Base-by-base conservation (phyloP, 2,797 vertebrate genomes). In the Myioborus miniatus region DNA sequence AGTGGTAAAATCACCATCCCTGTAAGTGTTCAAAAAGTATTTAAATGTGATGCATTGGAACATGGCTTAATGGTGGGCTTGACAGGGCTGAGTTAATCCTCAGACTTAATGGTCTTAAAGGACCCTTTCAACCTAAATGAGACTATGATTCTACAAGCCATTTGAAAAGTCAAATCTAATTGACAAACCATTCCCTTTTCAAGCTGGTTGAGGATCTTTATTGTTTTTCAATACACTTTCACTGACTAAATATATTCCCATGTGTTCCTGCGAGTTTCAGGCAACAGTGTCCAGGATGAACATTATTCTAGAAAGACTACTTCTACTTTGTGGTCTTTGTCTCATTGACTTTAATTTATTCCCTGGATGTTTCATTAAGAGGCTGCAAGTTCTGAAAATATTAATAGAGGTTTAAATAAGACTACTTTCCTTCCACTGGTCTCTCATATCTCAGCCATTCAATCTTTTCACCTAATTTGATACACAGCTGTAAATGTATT, bases 321-420 rank as follows among this genome's bases (percentile, higher is more conserved):
- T 83, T 37, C 8, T 72, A 78, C 12, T 65, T 76, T 71, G 65
- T 76, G 39, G 21, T 53, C 32, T 60, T 87, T 91, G 41, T 82
- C 77, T 69, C 75, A 79, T 76, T 47, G 41, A 62, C 86, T 93
- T 91, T 93, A 94, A 93, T 95, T 94, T 95, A 93, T 91, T 92
- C 91, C 82, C 93, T 85, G 39, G 72, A 29, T 75, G 32, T 83
- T 95, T 91, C 68, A 96, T 95, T 96, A 88, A 90, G 22, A 90
- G 21, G 14, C 37, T 88, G 26, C 13, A 79, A 76, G 49, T 90
- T 92, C 63, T 67, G 65, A 46, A 92, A 91, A 91, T 44, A 37
- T 64, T 91, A 91, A 79, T 29, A 39, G 26, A 63, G 17, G 41
- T 81, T 96, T 91, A 93, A 94, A 43, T 83, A 94, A 89, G 11